Base-by-base conservation (phyloP, 2,797 vertebrate species). In the Coregonus ussuriensis region DNA sequence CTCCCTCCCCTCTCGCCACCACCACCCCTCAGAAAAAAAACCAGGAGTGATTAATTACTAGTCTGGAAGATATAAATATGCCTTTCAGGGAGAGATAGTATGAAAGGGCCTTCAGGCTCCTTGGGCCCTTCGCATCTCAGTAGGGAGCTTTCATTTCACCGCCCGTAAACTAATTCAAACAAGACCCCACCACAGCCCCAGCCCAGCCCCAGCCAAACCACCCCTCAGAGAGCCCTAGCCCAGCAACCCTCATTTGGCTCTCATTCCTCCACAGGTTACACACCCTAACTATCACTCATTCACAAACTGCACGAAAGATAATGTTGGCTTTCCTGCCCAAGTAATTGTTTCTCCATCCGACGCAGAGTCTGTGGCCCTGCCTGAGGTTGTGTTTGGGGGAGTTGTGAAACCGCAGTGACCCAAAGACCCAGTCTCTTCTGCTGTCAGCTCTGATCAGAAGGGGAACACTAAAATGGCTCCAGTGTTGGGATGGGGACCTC, bases 31-130 rank as follows among this genome's bases (percentile, higher is more conserved):
- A 88, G 83, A 82, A 85, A 85, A 89, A 93, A 92, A 89, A 89
- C n/a, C 84, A 93, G 87, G n/a, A 90, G 91, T 94, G 93, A 95
- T 95, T 95, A 93, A 95, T 95, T 94, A 93, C 93, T 88, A 88
- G 91, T 93, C 93, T 95, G 94, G 89, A 94, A 94, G 92, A 95
- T 93, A 95, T 95, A 95, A 96, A 95, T 94, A 93, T 88, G 84
- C 90, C 91, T 93, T 92, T 92, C 92, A 91, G 82, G 70, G 37
- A 86, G 89, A 92, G 93, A 93, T 88, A 93, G 88, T 80, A 77
- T 92, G 90, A 82, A 85, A 91, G 84, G 89, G 87, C 85, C 87
- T 93, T 81, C 91, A 92, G 92, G 88, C 86, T 87, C 3, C 25
- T 63, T 63, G 82, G 87, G 86, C 88, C 87, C 88, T 92, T 83